Base-by-base conservation (phyloP, 2,113 vertebrate species). In the Okapia johnstoni region DNA sequence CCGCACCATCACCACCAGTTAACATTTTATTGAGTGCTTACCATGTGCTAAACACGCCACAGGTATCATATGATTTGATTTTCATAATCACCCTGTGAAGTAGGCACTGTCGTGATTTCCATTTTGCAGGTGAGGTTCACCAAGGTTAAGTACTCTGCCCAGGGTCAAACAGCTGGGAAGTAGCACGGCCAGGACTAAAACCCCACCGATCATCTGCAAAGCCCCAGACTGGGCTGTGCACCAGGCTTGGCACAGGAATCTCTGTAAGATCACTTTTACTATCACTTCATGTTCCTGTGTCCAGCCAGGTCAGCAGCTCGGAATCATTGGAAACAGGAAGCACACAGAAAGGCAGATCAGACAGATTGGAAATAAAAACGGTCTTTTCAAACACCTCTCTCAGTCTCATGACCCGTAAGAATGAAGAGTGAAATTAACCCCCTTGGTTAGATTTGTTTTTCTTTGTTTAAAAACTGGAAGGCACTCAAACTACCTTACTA, bases 391-490 rank as follows among this genome's bases (percentile, higher is more conserved):
- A 50, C 86, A 40, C 63, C 85, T 93, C 76, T 81, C 91, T 50
- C 6, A 16, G 36, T 60, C 76, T 95, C 94, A 54, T 33, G 52
- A 95, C 87, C 40, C n/a, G 15, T 36, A 63, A 46, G 21, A 52
- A 85, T 6, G 23, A 95, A 95, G 79, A 96, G 81, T 70, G 46
- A 91, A 95, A 98, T 97, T 52, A 92, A 63, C 21, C 40, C 50
- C 33, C 61, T 92, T 23, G 2, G 16, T 81, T 93, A 76, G 81
- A 93, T 93, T 84, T 50, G n/a, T 12, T 90, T 94, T 85, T 95
- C 90, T 85, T 80, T 96, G 73, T 85, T 43, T 94, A 89, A 95
- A 98, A 95, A 30, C 60, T 90, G 85, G 94, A 84, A 97, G 50
- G 81, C 73, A 92, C 30, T 79, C 58, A 90, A 94, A 90, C 60